Evolutionary conservation across 2,113 vertebrate species (phyloP).

Genomic region (Conger conger): DNA sequence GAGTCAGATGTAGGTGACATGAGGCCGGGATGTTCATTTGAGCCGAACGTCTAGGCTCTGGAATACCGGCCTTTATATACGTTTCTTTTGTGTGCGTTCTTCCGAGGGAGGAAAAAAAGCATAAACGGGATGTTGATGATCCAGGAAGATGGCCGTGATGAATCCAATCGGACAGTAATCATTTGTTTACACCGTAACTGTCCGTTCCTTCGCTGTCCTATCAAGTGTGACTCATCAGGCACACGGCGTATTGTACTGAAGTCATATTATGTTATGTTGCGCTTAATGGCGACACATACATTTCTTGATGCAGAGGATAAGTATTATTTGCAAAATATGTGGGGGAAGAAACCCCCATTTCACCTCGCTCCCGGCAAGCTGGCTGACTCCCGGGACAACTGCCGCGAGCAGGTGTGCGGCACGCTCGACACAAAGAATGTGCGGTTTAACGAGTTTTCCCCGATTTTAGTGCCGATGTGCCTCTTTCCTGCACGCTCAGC

Average conservation of each 20-base stretch:
- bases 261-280: not conserved
- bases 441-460: slow-evolving; percentile 1
- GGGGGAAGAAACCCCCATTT: not conserved
- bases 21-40: slow-evolving; percentile 8
- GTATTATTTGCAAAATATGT: not conserved
- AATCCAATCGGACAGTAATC: slow-evolving; percentile 11
- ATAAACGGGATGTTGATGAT: not conserved
- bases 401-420: not conserved
- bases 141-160: not conserved
- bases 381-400: not conserved
- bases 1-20: not conserved
- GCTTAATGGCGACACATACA: slow-evolving; percentile 7
- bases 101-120: not conserved
- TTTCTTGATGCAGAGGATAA: slow-evolving; percentile 8
- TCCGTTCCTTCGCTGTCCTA: not conserved
- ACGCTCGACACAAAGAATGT: not conserved
- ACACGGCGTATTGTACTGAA: slow-evolving; percentile 10
- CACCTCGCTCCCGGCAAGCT: not conserved
- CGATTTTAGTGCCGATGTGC: not conserved
- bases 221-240: slow-evolving; percentile 14
- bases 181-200: slow-evolving; percentile 15
- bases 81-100: not conserved
- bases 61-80: not conserved
- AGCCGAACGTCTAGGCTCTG: slow-evolving; percentile 9
- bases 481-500: not conserved